Base-by-base conservation (phyloP, 2,888 invertebrate genomes). In the Rhingia rostrata region DNA sequence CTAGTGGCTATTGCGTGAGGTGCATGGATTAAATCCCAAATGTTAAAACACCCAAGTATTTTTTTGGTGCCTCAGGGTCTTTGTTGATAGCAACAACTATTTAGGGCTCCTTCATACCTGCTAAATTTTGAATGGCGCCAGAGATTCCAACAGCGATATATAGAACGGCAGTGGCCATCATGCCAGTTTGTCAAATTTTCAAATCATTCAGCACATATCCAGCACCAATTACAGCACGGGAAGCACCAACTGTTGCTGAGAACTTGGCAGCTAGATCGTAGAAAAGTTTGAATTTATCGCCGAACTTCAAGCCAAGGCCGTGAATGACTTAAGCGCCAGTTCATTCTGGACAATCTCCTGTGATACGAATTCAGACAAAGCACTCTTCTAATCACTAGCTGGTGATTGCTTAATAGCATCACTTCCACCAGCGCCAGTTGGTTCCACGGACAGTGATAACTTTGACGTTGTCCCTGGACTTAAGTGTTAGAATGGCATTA, bases 51-150 rank as follows among this genome's bases (percentile, higher is more conserved):
- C n/a, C n/a, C n/a, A n/a, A n/a, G n/a, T n/a, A n/a, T n/a, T n/a
- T n/a, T n/a, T n/a, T n/a, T 7, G 99, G 99, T 0, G 99, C 99
- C 88, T 99, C 99, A 0, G 98, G 96, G 90, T 99, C 99, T 91
- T 99, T 99, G 92, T 99, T 99, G 89, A 99, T 99, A 58, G 99
- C 99, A 0, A 99, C 99, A 90, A 99, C 99, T 0, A 98, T 98
- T 92, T 99, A 99, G 45, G 98, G 98, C 91, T 99, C 99, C 92
- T 99, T 99, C 99, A 99, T 99, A 79, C 99, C 99, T 78, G 99
- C 99, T 89, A 99, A 94, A 93, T 99, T 99, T 92, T 99, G 99
- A 90, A 99, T 99, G 53, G 99, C 99, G 37, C 99, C 99, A 60
- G 98, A 99, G 89, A 99, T 99, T 64, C 99, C 99, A 41, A 99